Conservation (phyloP, 2,888 invertebrate species). For the Diaprepes abbreviatus region DNA sequence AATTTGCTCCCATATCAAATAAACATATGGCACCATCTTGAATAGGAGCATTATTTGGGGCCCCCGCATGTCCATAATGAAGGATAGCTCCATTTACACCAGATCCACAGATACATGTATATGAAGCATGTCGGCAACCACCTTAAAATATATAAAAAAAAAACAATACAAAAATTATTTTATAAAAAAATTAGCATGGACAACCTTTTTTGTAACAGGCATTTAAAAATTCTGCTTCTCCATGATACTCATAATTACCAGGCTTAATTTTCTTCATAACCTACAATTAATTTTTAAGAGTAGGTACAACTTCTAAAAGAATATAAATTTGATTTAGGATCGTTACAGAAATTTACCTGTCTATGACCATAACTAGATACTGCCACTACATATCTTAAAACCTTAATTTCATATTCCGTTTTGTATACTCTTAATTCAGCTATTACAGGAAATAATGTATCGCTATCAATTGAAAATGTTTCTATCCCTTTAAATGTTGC, state of each 20-base stretch:
- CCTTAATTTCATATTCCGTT: constrained; percentile 87
- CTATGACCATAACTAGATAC: constrained; percentile 98
- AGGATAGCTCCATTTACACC: constrained; percentile 90
- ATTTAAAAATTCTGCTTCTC: constrained; percentile 88
- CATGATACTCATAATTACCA: constrained; percentile 84
- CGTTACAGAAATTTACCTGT: too few species aligned
- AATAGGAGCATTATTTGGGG: constrained; percentile 87
- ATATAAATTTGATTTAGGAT: too few species aligned
- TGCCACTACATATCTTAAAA: constrained; percentile 90
- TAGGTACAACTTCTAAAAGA: neutral
- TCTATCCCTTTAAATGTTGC: constrained; percentile 90
- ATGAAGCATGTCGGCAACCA: constrained; percentile 90
- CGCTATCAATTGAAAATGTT: constrained; percentile 82
- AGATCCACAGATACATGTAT: constrained; percentile 97
- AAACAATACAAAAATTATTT: too few species aligned
- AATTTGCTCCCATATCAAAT: constrained; percentile 82
- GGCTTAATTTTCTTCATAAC: constrained; percentile 87
- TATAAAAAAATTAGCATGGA: too few species aligned
- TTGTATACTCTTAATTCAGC: constrained; percentile 91
- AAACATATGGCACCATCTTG: constrained; percentile 74
- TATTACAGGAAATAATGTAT: constrained; percentile 84
- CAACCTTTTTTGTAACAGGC: constrained; percentile 80
- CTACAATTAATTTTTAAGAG: constrained; percentile 27
- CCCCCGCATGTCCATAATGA: constrained; percentile 98
- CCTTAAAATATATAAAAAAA: too few species aligned